These are phyloP conservation scores for Cephus sareptanus DNA, from an alignment of 2,888 invertebrate species.

Conservation along the genomic window DNA sequence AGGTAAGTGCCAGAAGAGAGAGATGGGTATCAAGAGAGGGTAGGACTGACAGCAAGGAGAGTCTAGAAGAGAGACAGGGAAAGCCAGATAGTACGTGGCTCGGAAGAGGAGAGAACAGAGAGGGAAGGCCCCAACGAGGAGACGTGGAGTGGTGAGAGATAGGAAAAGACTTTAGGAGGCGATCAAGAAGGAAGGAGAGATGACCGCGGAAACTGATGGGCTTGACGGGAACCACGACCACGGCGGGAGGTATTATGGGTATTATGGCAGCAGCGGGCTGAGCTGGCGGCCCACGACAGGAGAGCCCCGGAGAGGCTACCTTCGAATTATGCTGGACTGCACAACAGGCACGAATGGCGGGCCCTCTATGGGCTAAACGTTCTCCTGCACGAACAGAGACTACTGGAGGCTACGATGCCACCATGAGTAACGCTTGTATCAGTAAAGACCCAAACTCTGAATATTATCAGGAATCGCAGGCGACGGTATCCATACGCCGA, in stretches of 20 bases:
- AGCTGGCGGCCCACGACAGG: neutral
- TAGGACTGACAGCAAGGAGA: conserved; percentile 5
- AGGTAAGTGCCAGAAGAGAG: neutral
- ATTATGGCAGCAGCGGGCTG: conserved; percentile 1
- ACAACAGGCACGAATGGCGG: neutral
- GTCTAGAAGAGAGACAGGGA: neutral
- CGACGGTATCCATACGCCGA: neutral
- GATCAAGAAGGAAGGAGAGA: neutral
- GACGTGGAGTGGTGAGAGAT: neutral
- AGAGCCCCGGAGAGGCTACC: neutral
- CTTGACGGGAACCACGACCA: neutral
- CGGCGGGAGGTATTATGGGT: conserved; percentile 8
- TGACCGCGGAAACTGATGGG: neutral
- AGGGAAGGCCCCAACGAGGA: conserved; percentile 4
- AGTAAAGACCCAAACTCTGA: neutral
- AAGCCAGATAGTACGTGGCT: conserved; percentile 3
- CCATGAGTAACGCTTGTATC: neutral
- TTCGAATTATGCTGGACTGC: neutral
- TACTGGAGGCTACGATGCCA: neutral
- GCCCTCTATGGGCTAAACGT: neutral
- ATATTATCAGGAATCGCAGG: neutral
- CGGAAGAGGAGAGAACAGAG: conserved; percentile 22
- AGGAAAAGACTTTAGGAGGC: neutral
- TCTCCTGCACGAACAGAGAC: neutral
- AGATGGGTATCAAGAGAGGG: neutral